A percentile compares a stretch with the other conserved stretches of the same genome.
phyloP scores from a whole-genome alignment of 2,113 vertebrate genomes.

The Actenoides lindsayi region DNA sequence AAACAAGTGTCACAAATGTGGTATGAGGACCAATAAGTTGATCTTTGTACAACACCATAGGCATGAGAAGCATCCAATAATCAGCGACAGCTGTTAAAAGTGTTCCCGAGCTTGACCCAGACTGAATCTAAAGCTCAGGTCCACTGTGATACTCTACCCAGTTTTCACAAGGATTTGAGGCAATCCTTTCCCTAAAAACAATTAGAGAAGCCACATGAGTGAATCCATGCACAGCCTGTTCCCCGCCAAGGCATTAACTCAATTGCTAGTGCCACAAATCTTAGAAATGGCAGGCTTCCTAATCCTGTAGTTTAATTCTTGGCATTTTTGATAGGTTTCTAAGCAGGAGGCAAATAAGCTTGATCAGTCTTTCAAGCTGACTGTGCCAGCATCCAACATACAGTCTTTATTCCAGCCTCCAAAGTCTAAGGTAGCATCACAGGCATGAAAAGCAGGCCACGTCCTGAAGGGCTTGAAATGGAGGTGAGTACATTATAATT shows the following conservation, averaged over 20 bases:
- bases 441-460: neutral
- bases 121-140: neutral
- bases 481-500: neutral
- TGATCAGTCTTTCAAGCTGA: neutral
- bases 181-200: neutral
- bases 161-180: neutral
- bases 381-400: neutral
- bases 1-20: neutral
- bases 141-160: neutral
- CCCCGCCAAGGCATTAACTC: neutral
- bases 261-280: neutral
- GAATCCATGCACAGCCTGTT: neutral
- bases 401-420: neutral
- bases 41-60: neutral
- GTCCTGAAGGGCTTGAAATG: neutral
- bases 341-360: neutral
- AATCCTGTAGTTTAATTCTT: slow-evolving; percentile 47
- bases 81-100: neutral
- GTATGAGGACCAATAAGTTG: neutral
- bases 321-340: slow-evolving; percentile 5
- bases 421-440: neutral
- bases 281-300: slow-evolving; percentile 30
- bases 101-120: neutral
- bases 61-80: neutral
- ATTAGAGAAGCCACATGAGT: neutral